Evolutionary conservation across 2,797 vertebrate species (phyloP), one percentile per base, ranked within the genome.

Genomic region (Pseudomugil gertrudae): DNA sequence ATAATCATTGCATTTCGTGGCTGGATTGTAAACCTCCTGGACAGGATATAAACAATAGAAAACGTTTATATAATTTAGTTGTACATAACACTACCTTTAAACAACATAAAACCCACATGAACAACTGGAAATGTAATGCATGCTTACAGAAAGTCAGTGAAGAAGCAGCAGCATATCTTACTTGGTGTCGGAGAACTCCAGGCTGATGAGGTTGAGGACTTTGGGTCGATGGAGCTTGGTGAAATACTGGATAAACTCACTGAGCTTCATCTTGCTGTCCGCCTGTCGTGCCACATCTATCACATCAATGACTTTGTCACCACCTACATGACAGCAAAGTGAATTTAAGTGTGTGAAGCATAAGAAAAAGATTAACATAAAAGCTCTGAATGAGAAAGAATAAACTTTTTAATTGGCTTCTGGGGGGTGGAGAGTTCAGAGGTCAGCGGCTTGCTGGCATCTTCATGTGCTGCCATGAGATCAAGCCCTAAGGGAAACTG

Each of bases 131-230:
- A 19, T 6, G 17, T 38, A 1, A 5, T 15, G 38, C 15, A 40
- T 19, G 38, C 38, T 40, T 43, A 1, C 9, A 6, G 21, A 29
- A n/a, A n/a, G n/a, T n/a, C n/a, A 3, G 57, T 3, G 2, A 63
- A 32, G 6, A 56, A 47, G 48, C 50, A 2, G 8, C 2, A 33
- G 33, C 1, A 10, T 5, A 78, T 90, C 97, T 95, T 90, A 99
- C 98, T 95, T 98, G 11, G 96, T 97, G 91, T 99, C 98, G 0
- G 98, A 99, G 90, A 99, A 99, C 92, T 99, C 98, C 85, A 99
- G 94, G 92, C 98, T 99, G 94, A 99, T 99, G 89, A 99, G 96
- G 86, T 99, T 99, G 91, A 99, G 94, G 84, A 99, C 98, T 90
- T 99, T 99, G 52, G 97, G 96, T 86, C 96, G 94, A 56, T 95